phyloP scores from a whole-genome alignment of 1,140 invertebrate species.

The Papilio xuthus region DNA sequence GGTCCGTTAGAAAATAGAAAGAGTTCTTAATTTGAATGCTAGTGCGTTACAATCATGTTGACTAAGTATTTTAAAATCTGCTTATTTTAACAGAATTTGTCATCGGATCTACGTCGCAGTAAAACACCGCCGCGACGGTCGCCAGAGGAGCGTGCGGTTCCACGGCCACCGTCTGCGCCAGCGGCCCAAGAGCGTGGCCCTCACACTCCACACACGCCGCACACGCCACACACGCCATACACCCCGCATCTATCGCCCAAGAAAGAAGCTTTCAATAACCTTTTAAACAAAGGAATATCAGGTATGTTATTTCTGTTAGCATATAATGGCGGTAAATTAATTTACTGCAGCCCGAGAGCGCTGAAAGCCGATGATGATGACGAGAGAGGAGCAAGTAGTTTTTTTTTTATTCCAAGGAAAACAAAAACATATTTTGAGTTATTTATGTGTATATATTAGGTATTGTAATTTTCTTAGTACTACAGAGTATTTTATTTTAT shows the following conservation, averaged over 20 bases:
- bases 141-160: slow-evolving; percentile 80
- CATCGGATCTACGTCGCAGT: slow-evolving; percentile 75
- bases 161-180: slow-evolving; percentile 75
- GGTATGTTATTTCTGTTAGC: slow-evolving; percentile 79
- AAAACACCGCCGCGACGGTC: slow-evolving; percentile 72
- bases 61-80: slow-evolving; percentile 34
- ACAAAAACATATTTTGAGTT: too few species aligned
- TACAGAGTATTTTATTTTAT: too few species aligned
- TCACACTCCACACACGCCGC: slow-evolving; percentile 74
- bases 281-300: slow-evolving; percentile 82
- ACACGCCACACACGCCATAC: slow-evolving; percentile 77
- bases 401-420: too few species aligned
- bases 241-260: slow-evolving; percentile 81
- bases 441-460: too few species aligned
- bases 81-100: slow-evolving; percentile 67
- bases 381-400: too few species aligned
- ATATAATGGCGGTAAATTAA: too few species aligned
- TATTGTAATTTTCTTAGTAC: too few species aligned
- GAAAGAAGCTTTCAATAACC: slow-evolving; percentile 84
- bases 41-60: too few species aligned
- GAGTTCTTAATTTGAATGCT: neutral
- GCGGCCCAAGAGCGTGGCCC: slow-evolving; percentile 73
- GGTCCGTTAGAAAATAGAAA: neutral
- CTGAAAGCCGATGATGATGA: too few species aligned
- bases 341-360: too few species aligned